These are phyloP conservation scores for Pinctada fucata DNA, from an alignment of 2,888 invertebrate genomes.

Conservation along the genomic window DNA sequence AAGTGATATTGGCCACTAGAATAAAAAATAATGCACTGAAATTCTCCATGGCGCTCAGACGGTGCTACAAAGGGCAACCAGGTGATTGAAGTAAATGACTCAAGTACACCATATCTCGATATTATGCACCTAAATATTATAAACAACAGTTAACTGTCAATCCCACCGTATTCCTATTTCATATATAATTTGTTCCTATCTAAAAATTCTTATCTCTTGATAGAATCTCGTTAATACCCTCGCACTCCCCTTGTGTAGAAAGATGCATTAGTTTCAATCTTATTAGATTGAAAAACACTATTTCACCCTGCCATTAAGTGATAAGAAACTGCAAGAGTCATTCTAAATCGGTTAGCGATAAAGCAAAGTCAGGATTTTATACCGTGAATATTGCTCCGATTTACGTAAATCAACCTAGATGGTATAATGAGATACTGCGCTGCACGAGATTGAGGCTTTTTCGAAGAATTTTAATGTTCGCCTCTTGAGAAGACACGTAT, in stretches of 20 bases:
- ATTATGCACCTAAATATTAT: constrained; percentile 5
- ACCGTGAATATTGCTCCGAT: no score
- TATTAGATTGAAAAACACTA: neutral
- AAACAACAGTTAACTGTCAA: constrained; percentile 13
- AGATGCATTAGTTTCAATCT: neutral
- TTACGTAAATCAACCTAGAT: no score
- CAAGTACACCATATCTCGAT: no score
- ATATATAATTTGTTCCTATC: constrained; percentile 6
- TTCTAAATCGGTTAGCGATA: neutral
- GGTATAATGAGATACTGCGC: no score
- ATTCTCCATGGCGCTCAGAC: no score
- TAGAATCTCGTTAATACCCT: neutral
- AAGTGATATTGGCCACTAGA: no score
- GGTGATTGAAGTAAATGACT: no score
- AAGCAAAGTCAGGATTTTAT: neutral
- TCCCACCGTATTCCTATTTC: neutral
- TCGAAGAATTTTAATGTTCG: no score
- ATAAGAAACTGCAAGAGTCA: constrained; percentile 2
- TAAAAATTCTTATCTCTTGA: neutral
- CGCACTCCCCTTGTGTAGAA: neutral
- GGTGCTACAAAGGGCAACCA: no score
- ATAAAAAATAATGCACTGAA: no score
- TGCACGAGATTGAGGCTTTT: no score
- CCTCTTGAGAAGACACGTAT: no score
- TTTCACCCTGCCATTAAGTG: neutral